Evolutionary conservation across 1,140 invertebrate genomes (phyloP).

Genomic region (Cyclina sinensis): DNA sequence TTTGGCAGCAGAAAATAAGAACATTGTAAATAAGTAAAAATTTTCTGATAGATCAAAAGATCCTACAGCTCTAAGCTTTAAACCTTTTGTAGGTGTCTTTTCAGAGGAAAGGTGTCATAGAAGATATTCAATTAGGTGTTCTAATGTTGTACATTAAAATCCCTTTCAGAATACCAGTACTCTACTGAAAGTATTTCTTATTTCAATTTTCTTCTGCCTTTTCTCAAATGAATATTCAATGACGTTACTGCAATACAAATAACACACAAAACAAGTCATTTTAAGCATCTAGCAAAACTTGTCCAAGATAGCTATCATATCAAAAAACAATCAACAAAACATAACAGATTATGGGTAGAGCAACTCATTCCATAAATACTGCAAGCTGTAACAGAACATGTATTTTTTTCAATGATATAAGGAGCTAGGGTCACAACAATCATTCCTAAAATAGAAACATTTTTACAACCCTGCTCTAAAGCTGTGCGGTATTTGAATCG

Average conservation of each 20-base stretch:
- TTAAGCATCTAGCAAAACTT: not conserved
- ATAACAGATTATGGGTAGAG: not conserved
- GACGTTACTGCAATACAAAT: not conserved
- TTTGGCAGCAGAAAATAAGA: not conserved
- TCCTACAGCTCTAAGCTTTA: too few relatives aligned
- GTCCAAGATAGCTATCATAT: too few relatives aligned
- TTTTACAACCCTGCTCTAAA: slow-evolving; percentile 48
- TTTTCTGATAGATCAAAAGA: too few relatives aligned
- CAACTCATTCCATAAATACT: not conserved
- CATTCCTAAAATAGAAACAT: slow-evolving; percentile 51
- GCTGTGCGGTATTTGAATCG: slow-evolving; percentile 79
- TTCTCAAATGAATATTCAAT: not conserved
- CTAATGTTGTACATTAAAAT: too few relatives aligned
- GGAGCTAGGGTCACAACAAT: slow-evolving; percentile 50
- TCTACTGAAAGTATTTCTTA: too few relatives aligned
- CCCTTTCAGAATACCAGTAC: too few relatives aligned
- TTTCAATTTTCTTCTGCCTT: not conserved
- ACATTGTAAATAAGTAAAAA: not conserved
- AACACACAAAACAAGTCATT: not conserved
- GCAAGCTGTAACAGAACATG: slow-evolving; percentile 24
- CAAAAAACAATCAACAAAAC: slow-evolving; percentile 32
- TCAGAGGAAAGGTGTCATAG: too few relatives aligned
- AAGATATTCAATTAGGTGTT: too few relatives aligned
- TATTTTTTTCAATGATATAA: slow-evolving; percentile 36
- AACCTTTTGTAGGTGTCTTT: too few relatives aligned